Percentiles rank a stretch among this genome's conserved stretches.
phyloP scores from a whole-genome alignment of 2,797 vertebrate genomes.

The Oreonectes daqikongensis region DNA sequence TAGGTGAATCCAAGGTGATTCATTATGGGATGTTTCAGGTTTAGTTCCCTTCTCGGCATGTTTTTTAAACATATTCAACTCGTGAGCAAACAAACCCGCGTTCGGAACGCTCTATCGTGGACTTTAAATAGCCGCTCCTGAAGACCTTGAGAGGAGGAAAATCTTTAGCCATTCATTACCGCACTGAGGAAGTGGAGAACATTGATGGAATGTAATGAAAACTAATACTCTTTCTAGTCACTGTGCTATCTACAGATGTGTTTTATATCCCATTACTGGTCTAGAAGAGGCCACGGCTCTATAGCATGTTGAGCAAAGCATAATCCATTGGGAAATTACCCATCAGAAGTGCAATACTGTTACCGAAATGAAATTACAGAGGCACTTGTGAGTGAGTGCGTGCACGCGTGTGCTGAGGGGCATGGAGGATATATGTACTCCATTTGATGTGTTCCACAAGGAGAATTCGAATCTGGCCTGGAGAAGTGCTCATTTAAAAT shows the following conservation, averaged over 20 bases:
- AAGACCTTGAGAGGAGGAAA: slow-evolving; percentile 73
- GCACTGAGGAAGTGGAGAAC: slow-evolving; percentile 59
- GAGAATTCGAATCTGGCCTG: slow-evolving; percentile 41
- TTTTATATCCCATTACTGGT: slow-evolving; percentile 79
- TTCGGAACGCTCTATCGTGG: slow-evolving; percentile 51
- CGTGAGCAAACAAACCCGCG: slow-evolving; percentile 34
- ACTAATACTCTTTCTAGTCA: slow-evolving; percentile 72
- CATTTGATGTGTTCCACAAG: slow-evolving; percentile 73
- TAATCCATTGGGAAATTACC: slow-evolving; percentile 82
- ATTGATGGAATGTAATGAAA: slow-evolving; percentile 75
- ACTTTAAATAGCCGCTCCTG: slow-evolving; percentile 59
- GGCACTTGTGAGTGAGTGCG: slow-evolving; percentile 76
- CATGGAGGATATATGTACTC: slow-evolving; percentile 68
- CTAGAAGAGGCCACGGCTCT: slow-evolving; percentile 74
- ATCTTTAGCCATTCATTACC: slow-evolving; percentile 75
- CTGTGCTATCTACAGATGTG: slow-evolving; percentile 72
- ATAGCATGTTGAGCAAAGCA: slow-evolving; percentile 77
- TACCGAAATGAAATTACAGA: slow-evolving; percentile 82
- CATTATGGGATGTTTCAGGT: slow-evolving; percentile 25
- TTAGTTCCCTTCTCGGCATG: slow-evolving; percentile 27
- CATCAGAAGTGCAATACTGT: slow-evolving; percentile 80
- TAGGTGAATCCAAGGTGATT: slow-evolving; percentile 69
- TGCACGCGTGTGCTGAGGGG: slow-evolving; percentile 62
- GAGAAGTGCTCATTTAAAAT: slow-evolving; percentile 71
- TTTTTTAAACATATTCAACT: slow-evolving; percentile 38